Base-by-base conservation (phyloP, 2,113 vertebrate genomes). In the Mustela lutreola region DNA sequence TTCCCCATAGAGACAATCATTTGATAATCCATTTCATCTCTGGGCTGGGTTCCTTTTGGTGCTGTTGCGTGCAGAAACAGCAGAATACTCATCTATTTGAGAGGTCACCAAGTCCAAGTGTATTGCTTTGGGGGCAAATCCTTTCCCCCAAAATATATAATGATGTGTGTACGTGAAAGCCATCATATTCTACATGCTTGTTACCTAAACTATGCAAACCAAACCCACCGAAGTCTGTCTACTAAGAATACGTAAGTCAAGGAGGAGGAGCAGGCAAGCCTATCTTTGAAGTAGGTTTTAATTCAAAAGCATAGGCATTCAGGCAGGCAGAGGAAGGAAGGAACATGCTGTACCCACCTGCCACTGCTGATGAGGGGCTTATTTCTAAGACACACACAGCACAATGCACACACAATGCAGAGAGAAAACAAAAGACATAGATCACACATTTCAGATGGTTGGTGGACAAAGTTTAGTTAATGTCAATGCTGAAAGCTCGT, bases 331-430 rank as follows among this genome's bases (percentile, higher is more conserved):
- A 97, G 88, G 96, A 98, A 97, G 87, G 97, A 97, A 98, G 93
- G 98, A 98, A 78, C 97, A 98, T 98, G 98, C 97, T 86, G 75
- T 98, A 98, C 98, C 98, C 98, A 98, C 98, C 98, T 98, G 98
- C 97, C 97, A 97, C 90, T 97, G 98, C 97, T 98, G 98, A 95
- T 96, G 98, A 95, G 95, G 98, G 97, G 97, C 96, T 98, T 98
- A 98, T 98, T 98, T 98, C 98, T 98, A 98, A 98, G 98, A 98
- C 98, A 98, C 97, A 98, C 97, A 98, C 97, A 98, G 98, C 98
- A 98, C 98, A 97, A 98, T 98, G 98, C 95, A 98, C 97, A 98
- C 97, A 98, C 88, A 96, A 97, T 97, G 96, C 97, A 97, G 93
- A 97, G 97, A 98, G 97, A 81, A 97, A 97, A 98, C 97, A 98